A percentile compares a stretch with the other conserved stretches of the same genome.
Evolutionary conservation across 2,113 vertebrate species (phyloP).

Genomic region (Eira barbara): DNA sequence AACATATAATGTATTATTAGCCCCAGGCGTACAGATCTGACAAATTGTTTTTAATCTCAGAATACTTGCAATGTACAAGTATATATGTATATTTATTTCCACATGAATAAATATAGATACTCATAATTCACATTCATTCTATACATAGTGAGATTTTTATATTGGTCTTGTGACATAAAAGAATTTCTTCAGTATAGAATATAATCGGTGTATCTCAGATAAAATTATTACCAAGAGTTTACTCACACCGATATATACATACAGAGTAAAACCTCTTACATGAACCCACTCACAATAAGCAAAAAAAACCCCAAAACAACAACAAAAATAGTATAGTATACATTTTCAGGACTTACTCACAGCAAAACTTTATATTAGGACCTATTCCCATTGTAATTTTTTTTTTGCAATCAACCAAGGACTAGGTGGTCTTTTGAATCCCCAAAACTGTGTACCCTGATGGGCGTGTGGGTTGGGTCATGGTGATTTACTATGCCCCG

Average conservation of each 20-base stretch:
- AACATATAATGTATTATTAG: too few relatives aligned
- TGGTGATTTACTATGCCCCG: background rate
- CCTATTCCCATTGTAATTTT: background rate
- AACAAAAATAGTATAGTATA: background rate
- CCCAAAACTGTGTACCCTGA: background rate
- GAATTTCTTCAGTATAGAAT: background rate
- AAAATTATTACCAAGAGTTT: background rate
- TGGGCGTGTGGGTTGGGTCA: background rate
- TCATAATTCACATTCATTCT: background rate
- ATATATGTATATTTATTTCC: background rate
- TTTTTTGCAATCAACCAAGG: background rate
- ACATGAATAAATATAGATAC: background rate
- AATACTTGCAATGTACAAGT: background rate
- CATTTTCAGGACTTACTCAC: background rate
- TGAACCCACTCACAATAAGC: background rate
- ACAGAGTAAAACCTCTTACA: background rate
- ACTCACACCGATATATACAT: background rate
- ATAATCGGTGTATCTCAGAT: background rate
- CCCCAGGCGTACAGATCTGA: too few relatives aligned
- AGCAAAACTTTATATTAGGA: background rate
- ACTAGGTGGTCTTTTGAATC: background rate
- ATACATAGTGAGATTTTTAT: background rate
- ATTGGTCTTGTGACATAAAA: background rate
- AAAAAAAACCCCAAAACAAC: background rate
- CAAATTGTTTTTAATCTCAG: background rate